A percentile compares a stretch with the other conserved stretches of the same genome.
Evolutionary conservation across 2,888 invertebrate species (phyloP).

Genomic region (Oscheius sp.): DNA sequence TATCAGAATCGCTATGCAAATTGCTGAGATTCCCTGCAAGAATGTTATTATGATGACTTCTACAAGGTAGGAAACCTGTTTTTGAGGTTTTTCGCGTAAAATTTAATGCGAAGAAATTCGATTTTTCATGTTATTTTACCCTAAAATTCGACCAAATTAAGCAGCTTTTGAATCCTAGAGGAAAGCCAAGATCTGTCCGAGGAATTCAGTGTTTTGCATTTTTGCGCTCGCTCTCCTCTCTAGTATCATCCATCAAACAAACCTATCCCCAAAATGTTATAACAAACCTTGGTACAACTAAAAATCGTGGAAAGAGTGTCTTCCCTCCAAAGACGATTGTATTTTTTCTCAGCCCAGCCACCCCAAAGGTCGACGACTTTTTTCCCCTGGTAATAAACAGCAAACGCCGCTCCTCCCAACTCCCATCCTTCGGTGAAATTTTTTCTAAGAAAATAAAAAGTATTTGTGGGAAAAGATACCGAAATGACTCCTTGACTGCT

Average conservation of each 20-base stretch:
- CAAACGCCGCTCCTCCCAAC: slow-evolving; percentile 51
- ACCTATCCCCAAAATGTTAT: too few species aligned
- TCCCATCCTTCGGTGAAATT: slow-evolving; percentile 62
- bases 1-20: slow-evolving; percentile 64
- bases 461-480: background rate
- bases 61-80: too few species aligned
- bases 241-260: too few species aligned
- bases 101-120: too few species aligned
- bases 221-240: background rate
- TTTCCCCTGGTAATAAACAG: slow-evolving; percentile 50
- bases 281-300: slow-evolving; percentile 70
- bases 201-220: background rate
- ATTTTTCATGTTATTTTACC: background rate
- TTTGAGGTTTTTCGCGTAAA: too few species aligned
- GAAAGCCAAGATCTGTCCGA: too few species aligned
- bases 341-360: slow-evolving; percentile 54
- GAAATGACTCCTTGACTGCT: slow-evolving; percentile 21
- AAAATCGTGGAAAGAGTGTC: slow-evolving; percentile 70
- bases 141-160: background rate
- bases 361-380: slow-evolving; percentile 61
- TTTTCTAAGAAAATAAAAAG: slow-evolving; percentile 39
- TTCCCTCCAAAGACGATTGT: slow-evolving; percentile 66
- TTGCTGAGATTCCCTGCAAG: slow-evolving; percentile 50
- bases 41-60: too few species aligned
- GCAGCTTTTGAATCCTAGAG: background rate